Evolutionary conservation across 2,888 invertebrate species (phyloP), one percentile per base, ranked within the genome.

Genomic region (Tetranychus piercei): DNA sequence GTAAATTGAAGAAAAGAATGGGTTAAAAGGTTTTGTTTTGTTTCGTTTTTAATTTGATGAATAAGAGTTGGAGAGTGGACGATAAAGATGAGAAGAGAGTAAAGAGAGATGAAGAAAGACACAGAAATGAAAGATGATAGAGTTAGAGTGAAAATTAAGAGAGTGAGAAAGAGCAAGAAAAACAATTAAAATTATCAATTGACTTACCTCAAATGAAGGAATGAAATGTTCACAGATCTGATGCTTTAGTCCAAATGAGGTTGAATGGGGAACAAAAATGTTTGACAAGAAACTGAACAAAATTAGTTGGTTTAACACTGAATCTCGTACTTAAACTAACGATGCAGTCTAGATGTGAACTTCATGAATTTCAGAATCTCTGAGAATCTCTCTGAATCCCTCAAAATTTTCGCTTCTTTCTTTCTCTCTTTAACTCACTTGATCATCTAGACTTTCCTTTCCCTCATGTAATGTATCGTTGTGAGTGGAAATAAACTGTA

Each of bases 21-120:
- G 55, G 55, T 15, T 55, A 15, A 55, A 15, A 15, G 15, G 9
- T 55, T 15, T 9, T 9, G 15, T 55, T 55, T 55, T 15, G 55
- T 15, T 55, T 55, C n/a, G 22, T 23, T 20, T 23, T 11, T 6
- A 69, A 69, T 11, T 34, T 18, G 44, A 23, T 15, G n/a, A 6
- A n/a, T 15, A 45, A 34, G 43, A n/a, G 72, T 34, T 20, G 34
- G 20, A 72, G 72, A 72, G 72, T 34, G 23, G 34, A 34, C 11
- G 20, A 72, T 20, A 43, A 45, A 23, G 20, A 67, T n/a, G 43
- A 44, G 23, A 71, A 76, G 75, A 75, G 74, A 76, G 73, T 75
- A 73, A 77, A 77, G 75, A 76, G 75, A 76, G 76, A 74, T 18
- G 23, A 8, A 20, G 9, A n/a, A 11, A 72, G 45, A 72, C 22